Evolutionary conservation across 2,797 vertebrate species (phyloP).

Genomic region (Mycteria americana): DNA sequence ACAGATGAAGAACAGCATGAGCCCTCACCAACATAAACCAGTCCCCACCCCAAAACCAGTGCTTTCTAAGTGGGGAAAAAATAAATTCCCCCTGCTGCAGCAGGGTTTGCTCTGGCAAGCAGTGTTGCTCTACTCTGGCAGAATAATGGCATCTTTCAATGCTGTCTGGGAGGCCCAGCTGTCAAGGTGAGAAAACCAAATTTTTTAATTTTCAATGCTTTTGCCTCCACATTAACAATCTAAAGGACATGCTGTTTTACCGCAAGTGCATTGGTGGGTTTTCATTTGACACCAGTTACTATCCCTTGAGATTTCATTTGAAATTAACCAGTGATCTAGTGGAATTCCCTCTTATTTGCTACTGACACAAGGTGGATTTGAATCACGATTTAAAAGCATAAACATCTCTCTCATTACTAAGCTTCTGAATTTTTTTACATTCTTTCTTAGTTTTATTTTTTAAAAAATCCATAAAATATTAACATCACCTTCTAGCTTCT

Average conservation of each 20-base stretch:
- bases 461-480: neutral
- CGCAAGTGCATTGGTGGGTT: neutral
- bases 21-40: neutral
- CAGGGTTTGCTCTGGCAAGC: neutral
- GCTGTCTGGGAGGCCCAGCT: neutral
- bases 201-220: neutral
- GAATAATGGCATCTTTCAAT: neutral
- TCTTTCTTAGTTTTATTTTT: neutral
- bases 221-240: neutral
- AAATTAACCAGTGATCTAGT: neutral
- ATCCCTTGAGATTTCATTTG: neutral
- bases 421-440: neutral
- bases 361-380: neutral
- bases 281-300: neutral
- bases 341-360: neutral
- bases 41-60: rapidly evolving
- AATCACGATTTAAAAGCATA: neutral
- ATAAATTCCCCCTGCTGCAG: neutral
- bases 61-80: neutral
- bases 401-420: neutral
- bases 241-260: neutral
- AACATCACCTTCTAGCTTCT: neutral
- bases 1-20: neutral
- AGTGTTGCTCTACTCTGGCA: neutral
- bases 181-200: neutral